phyloP scores from a whole-genome alignment of 2,888 invertebrate species.

The Heliconius charithonia region DNA sequence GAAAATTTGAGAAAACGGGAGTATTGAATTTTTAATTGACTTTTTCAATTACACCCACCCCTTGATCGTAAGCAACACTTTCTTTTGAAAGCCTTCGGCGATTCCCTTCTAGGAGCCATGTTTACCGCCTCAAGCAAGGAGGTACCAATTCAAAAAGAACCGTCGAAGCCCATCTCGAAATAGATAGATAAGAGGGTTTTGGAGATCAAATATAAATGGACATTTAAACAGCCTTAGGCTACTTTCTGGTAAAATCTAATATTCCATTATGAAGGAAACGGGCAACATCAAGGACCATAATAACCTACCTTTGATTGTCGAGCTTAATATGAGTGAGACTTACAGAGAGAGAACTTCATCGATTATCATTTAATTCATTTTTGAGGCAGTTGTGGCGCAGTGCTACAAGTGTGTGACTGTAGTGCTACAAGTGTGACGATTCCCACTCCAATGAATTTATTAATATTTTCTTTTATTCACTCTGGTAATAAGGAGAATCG shows the following conservation, averaged over 20 bases:
- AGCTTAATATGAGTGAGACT: slow-evolving; percentile 48
- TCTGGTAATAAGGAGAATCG: too few relatives aligned
- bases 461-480: too few relatives aligned
- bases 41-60: slow-evolving; percentile 63
- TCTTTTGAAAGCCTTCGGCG: slow-evolving; percentile 65
- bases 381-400: neutral
- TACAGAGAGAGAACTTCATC: neutral
- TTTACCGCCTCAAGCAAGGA: slow-evolving; percentile 63
- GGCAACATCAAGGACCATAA: slow-evolving; percentile 65
- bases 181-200: slow-evolving; percentile 51
- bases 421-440: too few relatives aligned
- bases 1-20: slow-evolving; percentile 47
- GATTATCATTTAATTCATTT: neutral
- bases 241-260: slow-evolving; percentile 75
- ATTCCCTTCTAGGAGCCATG: slow-evolving; percentile 63
- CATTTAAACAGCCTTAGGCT: slow-evolving; percentile 56
- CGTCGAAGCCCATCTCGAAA: slow-evolving; percentile 31
- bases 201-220: slow-evolving; percentile 67
- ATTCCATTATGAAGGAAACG: slow-evolving; percentile 73
- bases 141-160: slow-evolving; percentile 55
- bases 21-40: slow-evolving; percentile 61
- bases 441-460: too few relatives aligned
- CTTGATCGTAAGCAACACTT: slow-evolving; percentile 58
- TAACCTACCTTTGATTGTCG: slow-evolving; percentile 60
- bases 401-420: too few relatives aligned